Percentiles rank a stretch among this genome's conserved stretches.
Conservation (phyloP, 2,113 vertebrate species). For the Ochotona curzoniae region DNA sequence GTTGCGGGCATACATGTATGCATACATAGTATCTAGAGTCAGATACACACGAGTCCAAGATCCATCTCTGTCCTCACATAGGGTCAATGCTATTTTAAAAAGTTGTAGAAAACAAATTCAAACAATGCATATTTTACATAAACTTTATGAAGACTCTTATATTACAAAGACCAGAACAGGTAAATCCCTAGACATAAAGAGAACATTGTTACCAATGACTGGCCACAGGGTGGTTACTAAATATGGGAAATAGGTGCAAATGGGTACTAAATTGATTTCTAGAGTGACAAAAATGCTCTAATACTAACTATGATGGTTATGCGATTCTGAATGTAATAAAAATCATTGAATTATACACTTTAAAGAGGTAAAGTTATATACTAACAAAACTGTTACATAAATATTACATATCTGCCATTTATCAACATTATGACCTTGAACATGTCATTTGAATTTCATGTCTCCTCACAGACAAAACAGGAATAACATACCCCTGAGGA, state of each 20-base stretch:
- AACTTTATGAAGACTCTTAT: no score
- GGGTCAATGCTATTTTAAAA: neutral
- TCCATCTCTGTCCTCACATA: conserved; percentile 39
- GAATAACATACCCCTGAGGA: neutral
- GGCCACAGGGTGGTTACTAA: neutral
- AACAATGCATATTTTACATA: no score
- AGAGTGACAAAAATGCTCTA: conserved; percentile 2
- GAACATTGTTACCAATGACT: neutral
- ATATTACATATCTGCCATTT: neutral
- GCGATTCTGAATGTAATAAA: conserved; percentile 17
- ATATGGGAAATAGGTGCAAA: neutral
- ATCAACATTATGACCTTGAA: neutral
- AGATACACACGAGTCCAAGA: conserved; percentile 41
- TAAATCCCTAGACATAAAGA: conserved; percentile 30
- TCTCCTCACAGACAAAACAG: conserved; percentile 40
- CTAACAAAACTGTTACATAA: conserved; percentile 42
- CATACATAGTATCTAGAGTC: neutral
- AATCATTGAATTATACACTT: neutral
- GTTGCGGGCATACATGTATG: neutral
- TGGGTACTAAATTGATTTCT: neutral
- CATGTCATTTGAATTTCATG: conserved; percentile 33
- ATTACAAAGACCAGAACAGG: neutral
- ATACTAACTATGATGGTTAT: conserved; percentile 35
- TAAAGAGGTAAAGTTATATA: conserved; percentile 37
- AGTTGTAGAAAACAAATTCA: no score